Percentiles rank a stretch among this genome's conserved stretches.
These are phyloP conservation scores for Blastobasis lacticolella DNA, from an alignment of 2,888 invertebrate genomes.

Conservation along the genomic window DNA sequence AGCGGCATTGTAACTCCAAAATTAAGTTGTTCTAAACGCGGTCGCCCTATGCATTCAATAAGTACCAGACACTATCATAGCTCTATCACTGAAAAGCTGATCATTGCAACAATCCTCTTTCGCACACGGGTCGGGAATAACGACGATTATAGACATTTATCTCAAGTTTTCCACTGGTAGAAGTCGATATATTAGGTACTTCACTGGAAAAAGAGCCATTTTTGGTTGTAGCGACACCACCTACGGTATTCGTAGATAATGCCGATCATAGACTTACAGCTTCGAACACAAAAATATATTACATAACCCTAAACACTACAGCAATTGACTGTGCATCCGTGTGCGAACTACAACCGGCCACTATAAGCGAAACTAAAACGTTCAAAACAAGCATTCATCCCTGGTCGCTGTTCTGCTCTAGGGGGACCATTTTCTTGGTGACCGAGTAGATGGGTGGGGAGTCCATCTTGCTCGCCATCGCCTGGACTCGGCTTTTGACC, in stretches of 20 bases:
- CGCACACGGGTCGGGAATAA: no score
- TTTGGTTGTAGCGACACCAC: no score
- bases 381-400: slow-evolving; percentile 33
- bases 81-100: slow-evolving; percentile 3
- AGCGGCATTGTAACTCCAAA: slow-evolving; percentile 24
- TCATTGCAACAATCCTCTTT: no score
- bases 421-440: slow-evolving; percentile 55
- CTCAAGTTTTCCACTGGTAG: slow-evolving; percentile 16
- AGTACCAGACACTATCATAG: slow-evolving; percentile 26
- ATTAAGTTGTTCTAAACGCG: slow-evolving; percentile 32
- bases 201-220: no score
- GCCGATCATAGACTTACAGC: no score
- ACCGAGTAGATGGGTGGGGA: slow-evolving; percentile 60
- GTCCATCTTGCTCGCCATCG: slow-evolving; percentile 54
- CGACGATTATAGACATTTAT: slow-evolving; percentile 14
- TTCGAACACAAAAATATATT: no score
- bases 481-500: slow-evolving; percentile 61
- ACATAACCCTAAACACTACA: no score
- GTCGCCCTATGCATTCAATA: slow-evolving; percentile 30
- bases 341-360: slow-evolving; percentile 11
- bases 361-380: slow-evolving; percentile 43
- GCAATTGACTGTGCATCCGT: neutral
- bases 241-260: no score
- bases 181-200: no score
- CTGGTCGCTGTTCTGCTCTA: slow-evolving; percentile 54